These are phyloP conservation scores for Dissostichus mawsoni DNA, from an alignment of 2,113 vertebrate genomes.

Conservation along the genomic window DNA sequence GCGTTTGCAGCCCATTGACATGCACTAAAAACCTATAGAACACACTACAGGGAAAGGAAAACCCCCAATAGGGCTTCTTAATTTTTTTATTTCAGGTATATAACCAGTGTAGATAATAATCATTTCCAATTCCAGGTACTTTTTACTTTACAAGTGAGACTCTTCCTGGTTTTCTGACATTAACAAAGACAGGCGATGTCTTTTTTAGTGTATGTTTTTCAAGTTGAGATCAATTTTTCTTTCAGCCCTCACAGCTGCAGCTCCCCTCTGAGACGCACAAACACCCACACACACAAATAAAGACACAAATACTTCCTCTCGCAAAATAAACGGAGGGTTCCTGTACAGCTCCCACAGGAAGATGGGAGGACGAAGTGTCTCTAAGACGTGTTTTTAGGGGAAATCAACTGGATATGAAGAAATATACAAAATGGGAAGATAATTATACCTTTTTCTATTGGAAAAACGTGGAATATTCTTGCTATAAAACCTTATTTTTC, in stretches of 20 bases:
- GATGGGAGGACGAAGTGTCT: neutral
- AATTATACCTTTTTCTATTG: too few species aligned
- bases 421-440: neutral
- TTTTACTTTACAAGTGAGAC: neutral
- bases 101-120: too few species aligned
- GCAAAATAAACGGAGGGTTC: slow-evolving; percentile 46
- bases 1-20: too few species aligned
- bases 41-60: too few species aligned
- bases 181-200: slow-evolving; percentile 11
- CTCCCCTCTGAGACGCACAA: slow-evolving; percentile 51
- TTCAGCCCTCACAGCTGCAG: slow-evolving; percentile 60
- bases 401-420: neutral
- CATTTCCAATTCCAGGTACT: too few species aligned
- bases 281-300: slow-evolving; percentile 44
- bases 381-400: neutral
- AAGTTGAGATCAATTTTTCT: slow-evolving; percentile 20
- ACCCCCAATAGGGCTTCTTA: too few species aligned
- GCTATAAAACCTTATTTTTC: too few species aligned
- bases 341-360: slow-evolving; percentile 47
- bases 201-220: neutral
- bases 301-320: slow-evolving; percentile 37
- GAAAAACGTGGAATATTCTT: too few species aligned
- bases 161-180: slow-evolving; percentile 30
- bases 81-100: too few species aligned
- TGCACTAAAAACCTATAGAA: too few species aligned